phyloP scores from a whole-genome alignment of 2,113 vertebrate species.

The Pavo muticus region DNA sequence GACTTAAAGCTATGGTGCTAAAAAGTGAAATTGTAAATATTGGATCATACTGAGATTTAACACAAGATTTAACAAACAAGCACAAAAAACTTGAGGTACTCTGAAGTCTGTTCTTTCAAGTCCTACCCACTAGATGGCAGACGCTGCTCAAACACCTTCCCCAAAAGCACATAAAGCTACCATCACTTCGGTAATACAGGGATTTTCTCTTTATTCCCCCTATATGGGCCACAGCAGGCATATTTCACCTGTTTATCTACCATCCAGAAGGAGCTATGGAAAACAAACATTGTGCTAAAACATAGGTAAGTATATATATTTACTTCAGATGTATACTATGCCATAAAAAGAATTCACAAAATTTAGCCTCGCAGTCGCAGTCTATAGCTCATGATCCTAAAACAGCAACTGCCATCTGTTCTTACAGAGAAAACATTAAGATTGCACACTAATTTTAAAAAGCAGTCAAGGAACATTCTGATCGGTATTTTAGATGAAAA shows the following conservation, averaged over 20 bases:
- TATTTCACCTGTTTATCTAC: fast-evolving
- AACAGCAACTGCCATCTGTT: background rate
- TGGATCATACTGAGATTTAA: background rate
- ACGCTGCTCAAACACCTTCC: fast-evolving
- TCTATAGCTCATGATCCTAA: background rate
- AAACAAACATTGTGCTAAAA: background rate
- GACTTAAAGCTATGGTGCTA: background rate
- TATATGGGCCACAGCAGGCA: fast-evolving
- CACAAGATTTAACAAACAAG: background rate
- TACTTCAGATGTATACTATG: background rate
- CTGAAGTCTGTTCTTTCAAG: background rate
- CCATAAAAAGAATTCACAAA: background rate
- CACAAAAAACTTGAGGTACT: background rate
- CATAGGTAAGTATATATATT: background rate
- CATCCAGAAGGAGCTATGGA: background rate
- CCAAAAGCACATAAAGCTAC: fast-evolving
- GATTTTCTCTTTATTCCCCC: background rate
- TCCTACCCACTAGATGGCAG: constrained; percentile 32
- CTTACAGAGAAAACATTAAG: background rate
- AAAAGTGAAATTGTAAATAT: background rate
- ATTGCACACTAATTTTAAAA: background rate
- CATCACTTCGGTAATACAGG: fast-evolving
- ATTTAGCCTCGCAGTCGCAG: fast-evolving
- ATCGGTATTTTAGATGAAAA: background rate
- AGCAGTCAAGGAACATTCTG: background rate